Evolutionary conservation across 2,888 invertebrate genomes (phyloP).

Genomic region (Hydriomena furcata): DNA sequence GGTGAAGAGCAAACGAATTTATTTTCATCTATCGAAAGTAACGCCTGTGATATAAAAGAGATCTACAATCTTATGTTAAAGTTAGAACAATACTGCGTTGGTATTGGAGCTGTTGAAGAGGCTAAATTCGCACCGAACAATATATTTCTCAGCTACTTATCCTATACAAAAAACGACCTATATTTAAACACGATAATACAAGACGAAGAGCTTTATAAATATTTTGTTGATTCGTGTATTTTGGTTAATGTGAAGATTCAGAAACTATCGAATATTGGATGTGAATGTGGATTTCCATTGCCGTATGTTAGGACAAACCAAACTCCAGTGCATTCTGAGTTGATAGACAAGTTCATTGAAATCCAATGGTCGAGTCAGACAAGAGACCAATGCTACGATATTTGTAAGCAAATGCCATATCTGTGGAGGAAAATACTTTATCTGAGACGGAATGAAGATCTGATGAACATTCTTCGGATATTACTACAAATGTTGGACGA

Average conservation of each 20-base stretch:
- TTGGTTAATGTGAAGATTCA: conserved; percentile 76
- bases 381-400: conserved; percentile 72
- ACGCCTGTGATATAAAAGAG: conserved; percentile 75
- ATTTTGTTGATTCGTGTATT: conserved; percentile 83
- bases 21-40: conserved; percentile 66
- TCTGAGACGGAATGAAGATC: conserved; percentile 72
- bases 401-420: conserved; percentile 85
- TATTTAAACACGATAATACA: conserved; percentile 62
- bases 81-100: conserved; percentile 70
- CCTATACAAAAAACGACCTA: conserved; percentile 47
- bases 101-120: conserved; percentile 65
- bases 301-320: conserved; percentile 72
- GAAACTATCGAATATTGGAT: conserved; percentile 69
- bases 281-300: conserved; percentile 84
- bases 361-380: conserved; percentile 71
- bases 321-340: conserved; percentile 75
- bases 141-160: conserved; percentile 72
- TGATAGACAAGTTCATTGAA: conserved; percentile 83
- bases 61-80: conserved; percentile 67
- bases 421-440: conserved; percentile 85
- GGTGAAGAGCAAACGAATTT: conserved; percentile 69
- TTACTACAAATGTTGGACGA: conserved; percentile 85
- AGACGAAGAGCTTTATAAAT: conserved; percentile 73
- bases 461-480: conserved; percentile 79
- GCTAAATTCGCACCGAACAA: conserved; percentile 68